phyloP scores from a whole-genome alignment of 2,888 invertebrate species.

The Anarsia innoxiella region DNA sequence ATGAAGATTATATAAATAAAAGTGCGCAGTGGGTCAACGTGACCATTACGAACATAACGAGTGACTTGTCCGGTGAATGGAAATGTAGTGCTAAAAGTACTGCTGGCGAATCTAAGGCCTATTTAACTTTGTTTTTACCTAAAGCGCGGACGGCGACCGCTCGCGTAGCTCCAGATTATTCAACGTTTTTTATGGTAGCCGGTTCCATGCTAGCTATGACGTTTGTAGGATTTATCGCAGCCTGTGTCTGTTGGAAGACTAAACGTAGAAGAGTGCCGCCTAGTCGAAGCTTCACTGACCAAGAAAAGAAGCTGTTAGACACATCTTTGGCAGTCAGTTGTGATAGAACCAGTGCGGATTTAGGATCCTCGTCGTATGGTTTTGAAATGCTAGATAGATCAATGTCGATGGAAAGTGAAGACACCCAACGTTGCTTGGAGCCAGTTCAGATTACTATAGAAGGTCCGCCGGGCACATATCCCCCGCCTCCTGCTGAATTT shows the following conservation, averaged over 20 bases:
- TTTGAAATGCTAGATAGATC: conserved; percentile 72
- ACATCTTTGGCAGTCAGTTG: conserved; percentile 80
- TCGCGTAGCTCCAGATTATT: conserved; percentile 81
- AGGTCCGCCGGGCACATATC: conserved; percentile 58
- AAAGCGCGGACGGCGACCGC: conserved; percentile 84
- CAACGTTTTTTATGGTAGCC: conserved; percentile 81
- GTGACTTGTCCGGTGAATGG: conserved; percentile 89
- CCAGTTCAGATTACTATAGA: conserved; percentile 78
- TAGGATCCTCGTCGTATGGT: conserved; percentile 70
- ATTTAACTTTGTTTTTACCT: conserved; percentile 71
- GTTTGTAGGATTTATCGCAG: conserved; percentile 73
- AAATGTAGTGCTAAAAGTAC: conserved; percentile 85
- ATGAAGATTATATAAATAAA: conserved; percentile 56
- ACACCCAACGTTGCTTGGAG: conserved; percentile 61
- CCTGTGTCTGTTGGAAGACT: conserved; percentile 76
- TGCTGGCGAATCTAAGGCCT: conserved; percentile 76
- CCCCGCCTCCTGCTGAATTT: conserved; percentile 66
- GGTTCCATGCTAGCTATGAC: conserved; percentile 81
- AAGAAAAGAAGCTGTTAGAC: conserved; percentile 90
- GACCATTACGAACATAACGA: conserved; percentile 87
- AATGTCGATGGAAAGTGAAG: conserved; percentile 67
- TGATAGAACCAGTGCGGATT: conserved; percentile 79
- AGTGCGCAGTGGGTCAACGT: conserved; percentile 85
- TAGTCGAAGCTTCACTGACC: conserved; percentile 86
- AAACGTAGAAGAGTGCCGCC: conserved; percentile 82